Evolutionary conservation across 2,888 invertebrate genomes (phyloP).

Genomic region (Drosophila parthenogenetica): DNA sequence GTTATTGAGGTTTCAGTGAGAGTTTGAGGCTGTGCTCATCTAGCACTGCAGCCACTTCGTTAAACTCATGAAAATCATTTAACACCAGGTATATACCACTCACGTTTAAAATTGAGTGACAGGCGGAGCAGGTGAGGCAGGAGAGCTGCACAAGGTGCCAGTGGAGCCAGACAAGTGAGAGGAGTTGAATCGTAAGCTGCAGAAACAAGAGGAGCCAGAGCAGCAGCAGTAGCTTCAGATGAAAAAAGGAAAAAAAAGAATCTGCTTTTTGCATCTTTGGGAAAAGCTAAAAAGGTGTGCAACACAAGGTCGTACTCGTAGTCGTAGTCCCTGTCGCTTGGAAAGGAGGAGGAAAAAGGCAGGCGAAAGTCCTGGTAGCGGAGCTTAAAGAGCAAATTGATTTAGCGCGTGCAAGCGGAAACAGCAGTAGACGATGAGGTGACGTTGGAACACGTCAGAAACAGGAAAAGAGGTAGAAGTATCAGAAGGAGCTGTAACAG

Average conservation of each 20-base stretch:
- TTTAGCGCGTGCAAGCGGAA: conserved; percentile 81
- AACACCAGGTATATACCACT: conserved; percentile 54
- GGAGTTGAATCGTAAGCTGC: neutral
- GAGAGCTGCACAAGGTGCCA: neutral
- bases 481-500: neutral
- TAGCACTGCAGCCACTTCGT: conserved; percentile 71
- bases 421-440: conserved; percentile 48
- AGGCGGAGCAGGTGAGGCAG: conserved; percentile 5
- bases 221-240: neutral
- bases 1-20: conserved; percentile 47
- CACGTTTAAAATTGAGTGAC: conserved; percentile 36
- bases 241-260: neutral
- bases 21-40: conserved; percentile 20
- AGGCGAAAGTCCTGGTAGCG: conserved; percentile 26
- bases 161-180: neutral
- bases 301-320: conserved; percentile 25
- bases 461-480: neutral
- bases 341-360: neutral
- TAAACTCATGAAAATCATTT: conserved; percentile 80
- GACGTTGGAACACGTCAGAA: conserved; percentile 7
- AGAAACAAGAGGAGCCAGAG: neutral
- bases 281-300: conserved; percentile 63
- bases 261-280: conserved; percentile 19
- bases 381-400: conserved; percentile 77
- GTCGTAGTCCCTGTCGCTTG: neutral